Evolutionary conservation across 2,888 invertebrate species (phyloP), one percentile per base, ranked within the genome.

Genomic region (Aethes cnicana): DNA sequence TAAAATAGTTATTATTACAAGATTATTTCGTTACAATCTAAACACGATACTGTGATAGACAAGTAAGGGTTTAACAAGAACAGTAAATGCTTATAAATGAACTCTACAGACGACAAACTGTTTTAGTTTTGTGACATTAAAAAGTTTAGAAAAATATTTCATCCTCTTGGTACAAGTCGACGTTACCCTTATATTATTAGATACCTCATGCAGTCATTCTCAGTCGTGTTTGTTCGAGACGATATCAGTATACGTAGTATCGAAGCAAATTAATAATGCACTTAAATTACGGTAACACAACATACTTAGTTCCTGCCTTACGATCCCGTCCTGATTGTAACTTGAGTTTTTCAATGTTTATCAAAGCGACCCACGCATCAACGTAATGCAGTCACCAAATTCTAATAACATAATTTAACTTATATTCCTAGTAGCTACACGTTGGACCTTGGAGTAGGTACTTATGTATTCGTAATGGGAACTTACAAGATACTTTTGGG

Each of bases 111-210:
- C 72, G 66, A 71, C 72, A 68, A 74, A 72, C 70, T 70, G 68
- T 58, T 47, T 63, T 56, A 66, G 69, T 70, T 69, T 73, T 77
- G 80, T 77, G 83, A 84, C 84, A 61, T 82, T 71, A 85, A 87
- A 89, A 89, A 81, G 84, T 86, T 83, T 89, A 88, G 87, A 89
- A 89, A 88, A 89, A 89, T 87, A 87, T 82, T 74, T 79, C 66
- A 77, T 72, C 73, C 69, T 77, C 68, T 77, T 73, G 70, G 67
- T 68, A 75, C 77, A 78, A 81, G 77, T 81, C 81, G 78, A 83
- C 79, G 64, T 74, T 81, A 84, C 77, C 81, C 82, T 84, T 83
- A 81, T 70, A 66, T 67, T 69, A 74, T 39, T 46, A 52, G 50
- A 52, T 66, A 81, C 76, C 77, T 77, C 82, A 72, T 68, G 68